Percentiles rank a stretch among this genome's conserved stretches.
These are phyloP conservation scores for Zaprionus nigranus DNA, from an alignment of 1,140 invertebrate species.

Conservation along the genomic window DNA sequence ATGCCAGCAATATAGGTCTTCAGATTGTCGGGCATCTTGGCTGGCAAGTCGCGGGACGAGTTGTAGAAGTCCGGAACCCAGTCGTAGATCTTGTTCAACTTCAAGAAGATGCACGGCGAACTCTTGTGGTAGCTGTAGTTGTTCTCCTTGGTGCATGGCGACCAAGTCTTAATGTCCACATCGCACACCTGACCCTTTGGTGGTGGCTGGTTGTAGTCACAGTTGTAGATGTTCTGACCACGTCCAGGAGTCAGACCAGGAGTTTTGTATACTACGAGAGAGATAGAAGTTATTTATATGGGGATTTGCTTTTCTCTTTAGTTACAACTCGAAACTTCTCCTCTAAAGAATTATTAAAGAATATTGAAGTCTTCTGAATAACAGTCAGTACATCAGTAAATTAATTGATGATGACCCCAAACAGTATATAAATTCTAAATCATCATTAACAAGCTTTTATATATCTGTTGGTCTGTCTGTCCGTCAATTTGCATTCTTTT, in stretches of 20 bases:
- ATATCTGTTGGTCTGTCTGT: too few species aligned
- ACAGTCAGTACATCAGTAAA: too few species aligned
- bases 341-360: too few species aligned
- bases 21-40: conserved; percentile 89
- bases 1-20: conserved; percentile 79
- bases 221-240: conserved; percentile 88
- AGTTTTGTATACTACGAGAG: conserved; percentile 88
- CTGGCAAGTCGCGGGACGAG: conserved; percentile 86
- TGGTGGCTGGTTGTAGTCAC: conserved; percentile 87
- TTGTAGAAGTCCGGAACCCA: conserved; percentile 91
- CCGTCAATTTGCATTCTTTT: too few species aligned
- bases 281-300: not conserved
- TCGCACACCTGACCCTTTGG: conserved; percentile 89
- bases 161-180: conserved; percentile 88
- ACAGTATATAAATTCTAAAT: too few species aligned
- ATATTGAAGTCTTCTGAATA: too few species aligned
- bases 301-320: too few species aligned
- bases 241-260: conserved; percentile 88
- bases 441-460: too few species aligned
- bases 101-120: conserved; percentile 92
- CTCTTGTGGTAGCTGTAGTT: conserved; percentile 91
- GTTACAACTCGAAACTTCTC: too few species aligned
- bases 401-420: too few species aligned
- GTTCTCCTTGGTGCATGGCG: conserved; percentile 89
- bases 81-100: conserved; percentile 92